These are phyloP conservation scores for Ichneumoninae sp. DNA, from an alignment of 2,888 invertebrate genomes.

Conservation along the genomic window DNA sequence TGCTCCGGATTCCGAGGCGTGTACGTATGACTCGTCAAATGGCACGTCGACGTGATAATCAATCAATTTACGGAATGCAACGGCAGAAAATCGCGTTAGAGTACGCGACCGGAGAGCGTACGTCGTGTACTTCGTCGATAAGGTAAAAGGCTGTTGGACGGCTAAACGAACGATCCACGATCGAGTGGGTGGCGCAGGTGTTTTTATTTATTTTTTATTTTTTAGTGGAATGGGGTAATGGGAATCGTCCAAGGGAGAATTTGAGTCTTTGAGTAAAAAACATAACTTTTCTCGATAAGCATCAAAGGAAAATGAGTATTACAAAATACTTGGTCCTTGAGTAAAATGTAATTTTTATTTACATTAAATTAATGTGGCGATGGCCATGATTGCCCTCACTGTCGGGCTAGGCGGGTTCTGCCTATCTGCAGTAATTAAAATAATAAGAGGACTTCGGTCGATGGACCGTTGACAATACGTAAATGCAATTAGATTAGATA, in stretches of 20 bases:
- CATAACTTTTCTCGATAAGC: neutral
- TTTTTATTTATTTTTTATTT: neutral
- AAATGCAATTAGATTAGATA: too few species aligned
- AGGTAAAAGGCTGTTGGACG: neutral
- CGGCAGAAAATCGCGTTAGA: constrained; percentile 39
- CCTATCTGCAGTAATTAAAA: too few species aligned
- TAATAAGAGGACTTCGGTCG: too few species aligned
- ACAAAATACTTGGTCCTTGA: too few species aligned
- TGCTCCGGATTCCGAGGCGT: constrained; percentile 21
- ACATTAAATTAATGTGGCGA: too few species aligned
- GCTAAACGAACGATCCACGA: neutral
- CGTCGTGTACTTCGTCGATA: neutral
- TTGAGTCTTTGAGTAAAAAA: neutral
- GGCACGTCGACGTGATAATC: constrained; percentile 59
- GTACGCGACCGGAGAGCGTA: neutral
- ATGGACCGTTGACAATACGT: too few species aligned
- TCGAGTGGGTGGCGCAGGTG: neutral
- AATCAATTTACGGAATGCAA: constrained; percentile 59
- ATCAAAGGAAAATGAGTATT: too few species aligned
- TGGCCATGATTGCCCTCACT: too few species aligned
- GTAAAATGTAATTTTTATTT: too few species aligned
- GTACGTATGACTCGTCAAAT: constrained; percentile 54
- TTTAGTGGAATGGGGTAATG: neutral
- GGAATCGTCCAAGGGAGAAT: neutral
- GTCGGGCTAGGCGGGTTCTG: too few species aligned